Percentiles rank a stretch among this genome's conserved stretches.
Conservation (phyloP, 2,797 vertebrate species). For the Lagorchestes hirsutus region DNA sequence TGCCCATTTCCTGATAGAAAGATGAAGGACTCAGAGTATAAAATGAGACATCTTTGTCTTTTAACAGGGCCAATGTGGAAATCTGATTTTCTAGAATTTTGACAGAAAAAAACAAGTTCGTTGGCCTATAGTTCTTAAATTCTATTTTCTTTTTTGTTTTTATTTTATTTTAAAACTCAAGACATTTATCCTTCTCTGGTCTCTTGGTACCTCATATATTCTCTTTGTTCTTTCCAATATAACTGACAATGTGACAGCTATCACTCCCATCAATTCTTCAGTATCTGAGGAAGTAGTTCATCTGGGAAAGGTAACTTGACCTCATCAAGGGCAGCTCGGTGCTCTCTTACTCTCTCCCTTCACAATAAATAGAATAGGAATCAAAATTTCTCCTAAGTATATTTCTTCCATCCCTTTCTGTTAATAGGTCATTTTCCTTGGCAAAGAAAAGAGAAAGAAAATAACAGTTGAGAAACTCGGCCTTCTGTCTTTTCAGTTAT, state of each 20-base stretch:
- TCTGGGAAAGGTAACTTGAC: not conserved
- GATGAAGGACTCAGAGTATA: not conserved
- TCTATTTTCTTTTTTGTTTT: not conserved
- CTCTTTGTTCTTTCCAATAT: not conserved
- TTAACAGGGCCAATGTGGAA: not conserved
- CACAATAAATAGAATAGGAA: not conserved
- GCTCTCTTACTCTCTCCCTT: not conserved
- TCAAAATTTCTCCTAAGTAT: not conserved
- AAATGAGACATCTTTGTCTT: not conserved
- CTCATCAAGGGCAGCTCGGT: not conserved
- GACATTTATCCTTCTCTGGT: not conserved
- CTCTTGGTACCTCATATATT: not conserved
- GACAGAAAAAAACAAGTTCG: not conserved
- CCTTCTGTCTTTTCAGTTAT: not conserved
- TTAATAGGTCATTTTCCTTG: not conserved
- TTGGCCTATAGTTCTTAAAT: not conserved
- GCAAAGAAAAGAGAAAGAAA: not conserved
- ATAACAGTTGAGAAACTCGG: not conserved
- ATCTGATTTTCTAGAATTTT: not conserved
- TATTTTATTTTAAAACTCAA: not conserved
- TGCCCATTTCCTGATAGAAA: not conserved
- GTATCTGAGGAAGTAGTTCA: not conserved
- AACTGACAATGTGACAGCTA: not conserved
- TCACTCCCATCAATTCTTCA: not conserved
- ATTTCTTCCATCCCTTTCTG: not conserved